Base-by-base conservation (phyloP, 2,888 invertebrate genomes). In the Idaea straminata region DNA sequence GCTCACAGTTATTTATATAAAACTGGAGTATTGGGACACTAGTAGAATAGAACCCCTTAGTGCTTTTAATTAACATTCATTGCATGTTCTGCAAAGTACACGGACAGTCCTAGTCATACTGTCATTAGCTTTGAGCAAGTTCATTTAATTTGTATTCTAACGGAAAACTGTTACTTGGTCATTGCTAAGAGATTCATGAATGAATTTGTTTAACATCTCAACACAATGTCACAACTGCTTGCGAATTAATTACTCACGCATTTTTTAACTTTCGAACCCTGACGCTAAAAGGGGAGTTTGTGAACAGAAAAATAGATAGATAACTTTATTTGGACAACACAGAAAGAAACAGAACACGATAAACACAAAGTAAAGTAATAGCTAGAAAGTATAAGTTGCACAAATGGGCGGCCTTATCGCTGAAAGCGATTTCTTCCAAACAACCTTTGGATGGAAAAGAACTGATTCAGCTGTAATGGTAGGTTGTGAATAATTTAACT, bases 151-250 rank as follows among this genome's bases (percentile, higher is more conserved):
- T 35, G 65, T 69, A 69, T 69, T 66, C 66, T 34, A 36, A 47
- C 57, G 61, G 65, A 59, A 64, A 69, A 69, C 66, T 66, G 69
- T 69, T 69, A 69, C 69, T 69, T 65, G 65, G 69, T 57, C 69
- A 62, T 66, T 57, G 57, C 35, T 64, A 34, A 62, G 60, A 61
- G 63, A 66, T 65, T 63, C 66, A 65, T 69, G 69, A 66, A 69
- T 66, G 66, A 61, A 61, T 59, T 65, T 66, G 66, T 47, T n/a
- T 61, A n/a, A 47, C 58, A 47, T 47, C 47, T 47, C 10, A 10
- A 6, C 13, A 47, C 47, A 47, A 47, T 47, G 47, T 47, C 47
- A 47, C 47, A 47, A 47, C 47, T 47, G 47, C 13, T 13, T 47
- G 47, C 47, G 47, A 47, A 47, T 47, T 47, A 47, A 47, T 47